Base-by-base conservation (phyloP, 2,888 invertebrate species). In the Andrena marginata region DNA sequence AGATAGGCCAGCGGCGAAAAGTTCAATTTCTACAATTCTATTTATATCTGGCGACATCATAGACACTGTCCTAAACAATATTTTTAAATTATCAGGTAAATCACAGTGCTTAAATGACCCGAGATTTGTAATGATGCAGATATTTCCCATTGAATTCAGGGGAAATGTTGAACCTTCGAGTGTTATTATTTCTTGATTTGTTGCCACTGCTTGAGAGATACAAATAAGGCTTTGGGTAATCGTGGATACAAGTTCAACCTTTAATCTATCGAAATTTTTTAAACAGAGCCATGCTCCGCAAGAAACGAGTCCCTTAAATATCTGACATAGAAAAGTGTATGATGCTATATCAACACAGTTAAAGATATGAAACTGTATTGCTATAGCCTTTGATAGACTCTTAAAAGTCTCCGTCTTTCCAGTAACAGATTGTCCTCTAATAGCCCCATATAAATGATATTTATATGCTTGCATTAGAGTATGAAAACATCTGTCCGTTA, bases 201-300 rank as follows among this genome's bases (percentile, higher is more conserved):
- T 89, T 13, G 87, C 91, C 93, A 94, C 49, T 94, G 94, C 94
- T 86, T 94, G 92, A 67, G 94, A 94, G 80, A 95, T 95, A 71
- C 94, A 94, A 79, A 94, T 90, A 76, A 96, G 95, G 91, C 95
- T 95, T 85, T 96, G 95, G 6, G 95, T 95, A 23, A 96, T 94
- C 20, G 95, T 95, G 59, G 95, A 96, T 84, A 95, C 91, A 71
- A 95, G 95, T 90, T 95, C 95, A 67, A 94, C 88, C 73, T 95
- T 95, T 68, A 96, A 94, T 65, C 94, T 90, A 89, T 95, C 95
- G 87, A 96, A 95, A 90, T 96, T 95, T 90, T 96, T 95, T 86
- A 96, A 95, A 87, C 95, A 95, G 4, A 95, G 94, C 96, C 96
- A 96, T 0, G 95, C 95, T n/a, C 95, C 95, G 33, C 95, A 93